Evolutionary conservation across 2,113 vertebrate genomes (phyloP).

Genomic region (Arenaria interpres): DNA sequence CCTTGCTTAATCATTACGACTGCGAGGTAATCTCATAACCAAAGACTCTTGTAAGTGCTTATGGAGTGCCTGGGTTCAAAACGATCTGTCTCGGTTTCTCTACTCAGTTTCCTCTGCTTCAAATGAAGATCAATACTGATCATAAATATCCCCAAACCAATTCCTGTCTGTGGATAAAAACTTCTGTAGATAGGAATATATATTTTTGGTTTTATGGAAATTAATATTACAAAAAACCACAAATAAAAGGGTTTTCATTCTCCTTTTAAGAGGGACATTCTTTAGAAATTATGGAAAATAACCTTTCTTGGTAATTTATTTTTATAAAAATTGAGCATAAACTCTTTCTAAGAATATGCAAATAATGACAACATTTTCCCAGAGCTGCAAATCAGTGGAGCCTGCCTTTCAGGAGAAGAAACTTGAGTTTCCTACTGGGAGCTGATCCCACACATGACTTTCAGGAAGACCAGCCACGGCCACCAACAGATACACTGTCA

Average conservation of each 20-base stretch:
- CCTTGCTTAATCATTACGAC: neutral
- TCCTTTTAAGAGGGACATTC: neutral
- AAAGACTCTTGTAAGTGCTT: neutral
- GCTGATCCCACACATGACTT: neutral
- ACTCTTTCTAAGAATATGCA: neutral
- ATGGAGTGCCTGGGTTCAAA: neutral
- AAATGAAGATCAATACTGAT: neutral
- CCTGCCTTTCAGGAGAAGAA: constrained; percentile 12
- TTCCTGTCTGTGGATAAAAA: neutral
- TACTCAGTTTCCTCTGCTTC: neutral
- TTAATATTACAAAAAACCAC: neutral
- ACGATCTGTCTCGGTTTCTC: neutral
- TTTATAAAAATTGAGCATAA: neutral
- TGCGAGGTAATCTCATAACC: neutral
- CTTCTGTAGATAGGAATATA: neutral
- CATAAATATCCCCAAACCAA: neutral
- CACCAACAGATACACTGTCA: neutral
- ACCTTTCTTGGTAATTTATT: neutral
- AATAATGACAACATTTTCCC: neutral
- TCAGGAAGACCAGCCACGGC: neutral
- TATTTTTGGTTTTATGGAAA: neutral
- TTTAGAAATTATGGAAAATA: neutral
- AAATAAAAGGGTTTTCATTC: neutral
- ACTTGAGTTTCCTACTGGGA: constrained; percentile 4
- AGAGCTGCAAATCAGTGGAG: neutral